Evolutionary conservation across 2,797 vertebrate genomes (phyloP).

Genomic region (Centropyge bicolor): DNA sequence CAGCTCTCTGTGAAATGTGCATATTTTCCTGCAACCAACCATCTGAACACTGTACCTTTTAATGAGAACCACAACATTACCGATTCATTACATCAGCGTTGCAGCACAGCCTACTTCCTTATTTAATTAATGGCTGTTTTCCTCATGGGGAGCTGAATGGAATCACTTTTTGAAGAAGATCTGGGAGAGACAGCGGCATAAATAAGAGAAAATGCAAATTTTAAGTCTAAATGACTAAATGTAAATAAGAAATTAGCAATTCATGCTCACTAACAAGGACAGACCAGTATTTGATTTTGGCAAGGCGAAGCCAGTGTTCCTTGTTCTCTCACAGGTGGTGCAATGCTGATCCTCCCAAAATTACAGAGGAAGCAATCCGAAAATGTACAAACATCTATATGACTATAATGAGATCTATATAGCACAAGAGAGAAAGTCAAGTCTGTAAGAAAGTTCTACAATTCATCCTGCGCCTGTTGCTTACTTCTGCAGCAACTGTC

Average conservation of each 20-base stretch:
- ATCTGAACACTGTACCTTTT: constrained; percentile 44
- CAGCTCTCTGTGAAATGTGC: constrained; percentile 39
- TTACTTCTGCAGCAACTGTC: constrained; percentile 1
- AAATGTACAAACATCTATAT: constrained; percentile 17
- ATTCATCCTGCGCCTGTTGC: constrained; percentile 13
- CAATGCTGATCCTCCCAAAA: constrained; percentile 2
- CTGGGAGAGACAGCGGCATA: constrained; percentile 59
- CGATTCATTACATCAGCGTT: constrained; percentile 70
- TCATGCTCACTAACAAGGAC: constrained; percentile 74
- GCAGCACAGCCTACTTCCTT: constrained; percentile 63
- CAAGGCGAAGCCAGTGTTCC: constrained; percentile 18
- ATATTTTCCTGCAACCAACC: constrained; percentile 36
- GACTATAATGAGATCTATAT: constrained; percentile 2
- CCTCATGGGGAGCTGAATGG: constrained; percentile 53
- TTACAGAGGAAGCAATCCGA: constrained; percentile 1
- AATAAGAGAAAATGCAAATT: constrained; percentile 78
- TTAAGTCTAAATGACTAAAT: constrained; percentile 75
- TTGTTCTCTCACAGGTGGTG: constrained; percentile 14
- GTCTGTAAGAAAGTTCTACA: neutral
- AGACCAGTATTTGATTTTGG: constrained; percentile 62
- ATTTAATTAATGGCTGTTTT: constrained; percentile 73
- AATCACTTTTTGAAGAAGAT: constrained; percentile 73
- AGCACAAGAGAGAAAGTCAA: neutral
- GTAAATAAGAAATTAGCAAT: constrained; percentile 79
- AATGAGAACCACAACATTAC: constrained; percentile 67